phyloP scores from a whole-genome alignment of 2,113 vertebrate species.

The Poecilia latipinna region DNA sequence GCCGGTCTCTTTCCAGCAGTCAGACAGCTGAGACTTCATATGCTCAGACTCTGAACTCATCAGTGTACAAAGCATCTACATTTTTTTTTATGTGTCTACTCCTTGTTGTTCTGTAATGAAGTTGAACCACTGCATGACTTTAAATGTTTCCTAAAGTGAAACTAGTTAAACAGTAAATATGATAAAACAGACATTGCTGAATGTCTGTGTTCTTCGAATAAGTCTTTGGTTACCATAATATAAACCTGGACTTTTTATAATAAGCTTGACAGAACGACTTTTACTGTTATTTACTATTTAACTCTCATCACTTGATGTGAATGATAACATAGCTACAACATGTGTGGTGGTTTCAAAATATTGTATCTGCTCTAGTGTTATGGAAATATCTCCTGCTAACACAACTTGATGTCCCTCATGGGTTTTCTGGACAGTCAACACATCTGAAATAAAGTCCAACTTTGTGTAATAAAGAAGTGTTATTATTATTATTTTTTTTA shows the following conservation, averaged over 20 bases:
- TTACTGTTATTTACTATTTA: no score
- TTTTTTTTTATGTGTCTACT: neutral
- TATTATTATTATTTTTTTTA: no score
- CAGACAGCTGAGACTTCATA: slow-evolving; percentile 43
- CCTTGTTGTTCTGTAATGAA: neutral
- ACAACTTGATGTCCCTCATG: neutral
- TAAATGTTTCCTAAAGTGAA: no score
- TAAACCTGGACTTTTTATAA: neutral
- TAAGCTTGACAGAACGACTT: neutral
- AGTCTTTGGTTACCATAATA: neutral
- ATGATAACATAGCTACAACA: neutral
- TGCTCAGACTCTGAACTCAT: slow-evolving; percentile 8
- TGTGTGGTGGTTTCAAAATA: neutral
- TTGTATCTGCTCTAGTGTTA: neutral
- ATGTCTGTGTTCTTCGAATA: neutral
- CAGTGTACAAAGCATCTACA: neutral
- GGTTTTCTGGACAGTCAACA: neutral
- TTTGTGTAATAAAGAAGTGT: neutral
- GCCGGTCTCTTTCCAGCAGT: slow-evolving; percentile 48
- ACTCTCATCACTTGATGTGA: neutral
- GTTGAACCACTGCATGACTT: no score
- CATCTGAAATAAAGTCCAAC: neutral
- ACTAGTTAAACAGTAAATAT: neutral
- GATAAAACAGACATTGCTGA: neutral
- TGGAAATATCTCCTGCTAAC: neutral